Base-by-base conservation (phyloP, 2,888 invertebrate genomes). In the Caenorhabditis sp. region DNA sequence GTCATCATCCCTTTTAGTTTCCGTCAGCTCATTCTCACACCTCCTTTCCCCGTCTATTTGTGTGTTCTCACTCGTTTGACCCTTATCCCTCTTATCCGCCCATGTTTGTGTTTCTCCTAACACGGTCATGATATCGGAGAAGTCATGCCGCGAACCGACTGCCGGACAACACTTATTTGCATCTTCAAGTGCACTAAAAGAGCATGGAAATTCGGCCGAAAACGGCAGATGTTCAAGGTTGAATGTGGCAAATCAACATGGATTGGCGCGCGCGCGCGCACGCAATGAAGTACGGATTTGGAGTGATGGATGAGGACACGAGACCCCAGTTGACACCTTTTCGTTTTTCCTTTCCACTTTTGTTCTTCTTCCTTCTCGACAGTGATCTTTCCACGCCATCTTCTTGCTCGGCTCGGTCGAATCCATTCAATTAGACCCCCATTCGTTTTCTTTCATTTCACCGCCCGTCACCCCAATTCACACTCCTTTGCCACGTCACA, bases 161-260 rank as follows among this genome's bases (percentile, higher is more conserved):
- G 27, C 20, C 13, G 32, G 7, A 2, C 45, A 22, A 53, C 65
- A 53, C 65, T 55, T 55, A 66, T 66, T 66, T 66, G 66, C 66
- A 66, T 65, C 65, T 24, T 65, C 65, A 65, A 65, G 65, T 65
- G 55, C 48, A 65, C 65, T 46, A 55, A 56, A 53, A 45, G 65
- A 65, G 65, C 65, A 46, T 37, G 65, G 32, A 30, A 63, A 27
- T 32, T 20, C 17, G 48, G 20, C 41, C 32, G 41, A 58, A 48
- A 56, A 50, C 37, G 56, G 66, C 66, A 66, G 66, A 66, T 58
- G 66, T 66, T 58, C 66, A 66, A 66, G 66, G 66, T 46, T 66
- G 46, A 37, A 50, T 26, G 26, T 30, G 26, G 45, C 45, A 15
- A 15, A 27, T 58, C 58, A 17, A 7, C 30, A 30, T 30, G 17